Evolutionary conservation across 1,140 invertebrate species (phyloP).

Genomic region (Venturia canescens): DNA sequence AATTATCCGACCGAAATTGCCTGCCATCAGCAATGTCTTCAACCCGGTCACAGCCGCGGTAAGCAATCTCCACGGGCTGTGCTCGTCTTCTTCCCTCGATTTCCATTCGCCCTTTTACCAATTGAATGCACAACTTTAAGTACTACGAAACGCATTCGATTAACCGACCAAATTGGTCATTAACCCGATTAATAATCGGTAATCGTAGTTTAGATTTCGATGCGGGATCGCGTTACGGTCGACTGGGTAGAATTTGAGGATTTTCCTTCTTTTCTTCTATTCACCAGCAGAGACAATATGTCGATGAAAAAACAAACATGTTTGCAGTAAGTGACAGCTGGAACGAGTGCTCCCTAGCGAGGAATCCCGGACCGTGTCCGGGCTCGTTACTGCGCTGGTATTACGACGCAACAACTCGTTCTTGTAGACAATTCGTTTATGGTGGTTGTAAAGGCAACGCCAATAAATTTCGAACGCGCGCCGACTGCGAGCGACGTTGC

Average conservation of each 20-base stretch:
- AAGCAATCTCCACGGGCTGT: constrained; percentile 58
- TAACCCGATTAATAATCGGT: no score
- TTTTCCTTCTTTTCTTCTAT: not conserved
- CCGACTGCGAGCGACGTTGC: constrained; percentile 80
- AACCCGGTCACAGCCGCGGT: constrained; percentile 86
- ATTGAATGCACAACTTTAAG: constrained; percentile 5
- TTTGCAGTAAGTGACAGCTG: constrained; percentile 68
- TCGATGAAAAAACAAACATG: constrained; percentile 48
- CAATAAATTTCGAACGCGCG: constrained; percentile 81
- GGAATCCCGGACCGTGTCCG: constrained; percentile 78
- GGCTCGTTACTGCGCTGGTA: constrained; percentile 79
- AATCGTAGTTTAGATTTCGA: constrained; percentile 14
- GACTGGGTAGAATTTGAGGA: not conserved
- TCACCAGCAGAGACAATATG: constrained; percentile 15
- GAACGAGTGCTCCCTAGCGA: constrained; percentile 78
- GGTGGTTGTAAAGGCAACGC: constrained; percentile 83
- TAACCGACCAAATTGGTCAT: constrained; percentile 9
- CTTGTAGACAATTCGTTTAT: constrained; percentile 80
- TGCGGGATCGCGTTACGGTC: constrained; percentile 23
- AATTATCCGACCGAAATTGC: constrained; percentile 89
- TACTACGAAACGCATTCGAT: constrained; percentile 20
- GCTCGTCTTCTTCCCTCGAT: not conserved
- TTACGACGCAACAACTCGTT: constrained; percentile 78
- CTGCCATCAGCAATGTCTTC: constrained; percentile 86
- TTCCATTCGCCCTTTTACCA: not conserved